Base-by-base conservation (phyloP, 2,797 vertebrate genomes). In the Mycteria americana region DNA sequence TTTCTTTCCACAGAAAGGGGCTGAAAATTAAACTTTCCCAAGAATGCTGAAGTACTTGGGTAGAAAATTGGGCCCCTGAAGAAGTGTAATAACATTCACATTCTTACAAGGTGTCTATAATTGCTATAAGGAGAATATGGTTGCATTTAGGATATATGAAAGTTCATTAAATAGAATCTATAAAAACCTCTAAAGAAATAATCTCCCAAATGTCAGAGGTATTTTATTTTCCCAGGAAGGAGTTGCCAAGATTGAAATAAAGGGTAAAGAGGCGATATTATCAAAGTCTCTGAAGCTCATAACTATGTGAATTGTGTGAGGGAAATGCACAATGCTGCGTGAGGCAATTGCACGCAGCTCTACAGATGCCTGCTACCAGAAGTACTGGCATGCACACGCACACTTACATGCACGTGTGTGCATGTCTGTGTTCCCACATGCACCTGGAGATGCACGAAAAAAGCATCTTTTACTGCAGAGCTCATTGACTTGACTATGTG, bases 141-240 rank as follows among this genome's bases (percentile, higher is more conserved):
- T 35, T 76, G 56, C 63, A 76, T 88, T 89, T 86, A 75, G 13
- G 50, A 60, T 76, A 76, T 51, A 72, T 60, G 54, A 72, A 72
- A 88, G 37, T 72, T 83, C 64, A 63, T 68, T 79, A 92, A 85
- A 78, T 31, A 82, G 30, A 63, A 72, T 56, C 39, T 76, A 53
- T 77, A 90, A 91, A 92, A 83, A 68, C 19, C 27, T 51, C 45
- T 53, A 33, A 79, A 80, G 64, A 92, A 75, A 92, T 85, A 59
- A 27, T 75, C 68, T 79, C 31, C 50, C 54, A 86, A 91, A 94
- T 69, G 59, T 83, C 68, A 86, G 45, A 85, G 27, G 27, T 56
- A 88, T 75, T 76, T 91, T 78, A 88, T 90, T 95, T 93, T 92
- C 33, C 68, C 25, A 76, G 24, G 54, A 88, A 88, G 33, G 14